Evolutionary conservation across 2,888 invertebrate genomes (phyloP).

Genomic region (Stenodema calcarata): DNA sequence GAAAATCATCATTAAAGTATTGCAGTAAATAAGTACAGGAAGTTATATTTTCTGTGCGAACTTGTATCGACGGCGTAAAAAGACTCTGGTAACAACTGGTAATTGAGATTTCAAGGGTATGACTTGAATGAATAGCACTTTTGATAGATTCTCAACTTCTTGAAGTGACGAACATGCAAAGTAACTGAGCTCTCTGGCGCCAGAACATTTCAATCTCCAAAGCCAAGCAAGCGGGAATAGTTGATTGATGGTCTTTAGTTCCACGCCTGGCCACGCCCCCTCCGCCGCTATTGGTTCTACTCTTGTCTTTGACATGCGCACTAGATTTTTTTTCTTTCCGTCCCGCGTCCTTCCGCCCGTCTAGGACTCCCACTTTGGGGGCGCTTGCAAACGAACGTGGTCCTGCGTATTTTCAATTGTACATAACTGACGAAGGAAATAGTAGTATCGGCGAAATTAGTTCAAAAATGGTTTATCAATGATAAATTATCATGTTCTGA

Average conservation of each 20-base stretch:
- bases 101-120: background rate
- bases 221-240: background rate
- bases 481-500: too few species aligned
- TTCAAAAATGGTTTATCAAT: too few species aligned
- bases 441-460: too few species aligned
- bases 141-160: background rate
- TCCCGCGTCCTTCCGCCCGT: background rate
- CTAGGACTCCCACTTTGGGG: background rate
- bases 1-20: too few species aligned
- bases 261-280: conserved; percentile 15
- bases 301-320: conserved; percentile 17
- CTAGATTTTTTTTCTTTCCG: conserved; percentile 20
- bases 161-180: background rate
- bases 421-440: too few species aligned
- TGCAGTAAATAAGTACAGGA: too few species aligned
- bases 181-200: background rate
- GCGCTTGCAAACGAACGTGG: background rate
- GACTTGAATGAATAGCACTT: background rate
- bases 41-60: too few species aligned
- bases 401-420: too few species aligned
- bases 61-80: too few species aligned
- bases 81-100: background rate
- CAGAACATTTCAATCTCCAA: background rate
- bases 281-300: background rate
- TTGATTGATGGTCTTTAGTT: conserved; percentile 15